Evolutionary conservation across 2,888 invertebrate genomes (phyloP).

Genomic region (Nymphalis polychloros): DNA sequence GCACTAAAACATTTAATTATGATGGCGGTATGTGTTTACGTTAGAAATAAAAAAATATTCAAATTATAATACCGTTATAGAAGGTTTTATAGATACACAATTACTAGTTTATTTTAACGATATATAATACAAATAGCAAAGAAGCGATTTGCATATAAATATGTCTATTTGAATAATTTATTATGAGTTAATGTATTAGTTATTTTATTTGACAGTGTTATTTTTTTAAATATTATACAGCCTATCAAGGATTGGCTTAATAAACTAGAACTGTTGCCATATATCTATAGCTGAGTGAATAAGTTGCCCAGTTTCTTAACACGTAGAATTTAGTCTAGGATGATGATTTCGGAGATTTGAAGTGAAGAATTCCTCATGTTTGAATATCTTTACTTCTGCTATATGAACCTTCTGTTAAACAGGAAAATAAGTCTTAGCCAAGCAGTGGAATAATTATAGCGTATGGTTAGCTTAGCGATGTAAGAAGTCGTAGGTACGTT

Average conservation of each 20-base stretch:
- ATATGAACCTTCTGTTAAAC: too few relatives aligned
- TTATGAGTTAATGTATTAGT: neutral
- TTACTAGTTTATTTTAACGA: neutral
- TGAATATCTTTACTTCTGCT: too few relatives aligned
- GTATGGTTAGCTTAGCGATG: too few relatives aligned
- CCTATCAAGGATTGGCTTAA: neutral
- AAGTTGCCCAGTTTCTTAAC: too few relatives aligned
- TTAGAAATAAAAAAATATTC: neutral
- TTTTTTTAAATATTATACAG: neutral
- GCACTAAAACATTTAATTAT: neutral
- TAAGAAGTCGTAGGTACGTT: too few relatives aligned
- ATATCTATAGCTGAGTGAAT: too few relatives aligned
- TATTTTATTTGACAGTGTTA: neutral
- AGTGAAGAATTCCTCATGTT: too few relatives aligned
- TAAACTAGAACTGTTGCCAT: neutral
- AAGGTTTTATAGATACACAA: neutral
- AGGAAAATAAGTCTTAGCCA: too few relatives aligned
- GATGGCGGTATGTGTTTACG: neutral
- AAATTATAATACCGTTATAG: constrained; percentile 4
- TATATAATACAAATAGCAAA: constrained; percentile 13
- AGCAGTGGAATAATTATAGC: too few relatives aligned
- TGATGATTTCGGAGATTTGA: too few relatives aligned
- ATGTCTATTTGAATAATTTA: constrained; percentile 10
- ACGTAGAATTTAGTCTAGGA: too few relatives aligned
- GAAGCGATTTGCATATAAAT: constrained; percentile 15